phyloP scores from a whole-genome alignment of 2,113 vertebrate species.

The Regulus satrapa region DNA sequence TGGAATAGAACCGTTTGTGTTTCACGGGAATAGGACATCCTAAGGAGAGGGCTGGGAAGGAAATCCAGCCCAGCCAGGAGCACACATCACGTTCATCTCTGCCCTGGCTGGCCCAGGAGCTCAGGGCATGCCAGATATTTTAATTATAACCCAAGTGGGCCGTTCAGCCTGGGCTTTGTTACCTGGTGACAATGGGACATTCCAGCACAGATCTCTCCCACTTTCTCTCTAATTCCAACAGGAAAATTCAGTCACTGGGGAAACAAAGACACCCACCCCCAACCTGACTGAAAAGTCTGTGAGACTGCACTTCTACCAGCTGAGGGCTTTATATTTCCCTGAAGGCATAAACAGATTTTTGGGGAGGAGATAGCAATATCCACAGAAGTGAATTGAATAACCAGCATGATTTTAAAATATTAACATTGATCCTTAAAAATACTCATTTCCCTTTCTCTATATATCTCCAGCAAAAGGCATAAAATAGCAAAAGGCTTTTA shows the following conservation, averaged over 20 bases:
- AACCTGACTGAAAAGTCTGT: neutral
- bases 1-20: constrained; percentile 4
- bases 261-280: neutral
- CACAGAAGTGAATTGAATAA: neutral
- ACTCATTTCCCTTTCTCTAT: neutral
- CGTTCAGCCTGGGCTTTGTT: neutral
- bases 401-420: neutral
- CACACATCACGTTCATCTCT: neutral
- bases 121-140: neutral
- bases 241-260: neutral
- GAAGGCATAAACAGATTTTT: neutral
- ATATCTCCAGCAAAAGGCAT: neutral
- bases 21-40: constrained; percentile 45
- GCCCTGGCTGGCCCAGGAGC: neutral
- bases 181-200: neutral
- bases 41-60: constrained; percentile 24
- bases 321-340: neutral
- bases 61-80: constrained; percentile 29
- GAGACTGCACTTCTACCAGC: neutral
- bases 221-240: neutral
- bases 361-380: neutral
- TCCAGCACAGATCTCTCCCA: neutral
- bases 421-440: neutral
- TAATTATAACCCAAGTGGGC: neutral
- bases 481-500: neutral